Conservation (phyloP, 1,140 invertebrate species). For the Polypedilum pembai region DNA sequence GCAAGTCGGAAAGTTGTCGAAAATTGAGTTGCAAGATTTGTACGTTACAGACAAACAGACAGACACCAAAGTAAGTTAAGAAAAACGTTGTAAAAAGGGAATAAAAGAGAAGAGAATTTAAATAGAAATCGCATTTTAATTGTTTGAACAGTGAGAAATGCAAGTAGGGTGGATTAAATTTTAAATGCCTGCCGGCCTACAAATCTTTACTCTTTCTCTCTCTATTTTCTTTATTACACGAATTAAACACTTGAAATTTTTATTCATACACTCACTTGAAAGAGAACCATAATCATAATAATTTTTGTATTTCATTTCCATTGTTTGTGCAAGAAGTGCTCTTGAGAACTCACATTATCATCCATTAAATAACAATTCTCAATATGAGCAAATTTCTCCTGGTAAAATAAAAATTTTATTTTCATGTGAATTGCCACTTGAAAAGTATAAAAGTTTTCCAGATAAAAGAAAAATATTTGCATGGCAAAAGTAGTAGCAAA, state of each 20-base stretch:
- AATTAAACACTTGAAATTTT: not conserved
- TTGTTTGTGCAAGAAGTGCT: not conserved
- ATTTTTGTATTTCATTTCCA: slow-evolving; percentile 3
- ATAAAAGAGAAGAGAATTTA: not conserved
- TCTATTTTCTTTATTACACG: too few species aligned
- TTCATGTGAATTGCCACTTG: not conserved
- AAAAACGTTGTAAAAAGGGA: too few species aligned
- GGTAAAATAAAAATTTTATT: not conserved
- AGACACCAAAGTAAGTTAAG: too few species aligned
- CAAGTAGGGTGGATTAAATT: not conserved
- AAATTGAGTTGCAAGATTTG: too few species aligned
- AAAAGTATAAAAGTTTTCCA: not conserved
- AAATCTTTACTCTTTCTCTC: not conserved
- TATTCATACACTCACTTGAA: not conserved
- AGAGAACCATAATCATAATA: not conserved
- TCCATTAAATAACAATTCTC: slow-evolving; percentile 19
- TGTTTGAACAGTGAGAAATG: not conserved
- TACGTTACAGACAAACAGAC: too few species aligned
- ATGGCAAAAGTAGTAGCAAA: not conserved
- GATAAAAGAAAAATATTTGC: slow-evolving; percentile 13
- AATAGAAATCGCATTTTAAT: slow-evolving; percentile 8
- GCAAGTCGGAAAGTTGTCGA: too few species aligned
- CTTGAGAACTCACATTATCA: not conserved
- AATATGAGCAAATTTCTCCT: slow-evolving; percentile 1
- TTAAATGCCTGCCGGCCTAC: not conserved